phyloP scores from a whole-genome alignment of 2,113 vertebrate genomes.

The Clarias batrachus region DNA sequence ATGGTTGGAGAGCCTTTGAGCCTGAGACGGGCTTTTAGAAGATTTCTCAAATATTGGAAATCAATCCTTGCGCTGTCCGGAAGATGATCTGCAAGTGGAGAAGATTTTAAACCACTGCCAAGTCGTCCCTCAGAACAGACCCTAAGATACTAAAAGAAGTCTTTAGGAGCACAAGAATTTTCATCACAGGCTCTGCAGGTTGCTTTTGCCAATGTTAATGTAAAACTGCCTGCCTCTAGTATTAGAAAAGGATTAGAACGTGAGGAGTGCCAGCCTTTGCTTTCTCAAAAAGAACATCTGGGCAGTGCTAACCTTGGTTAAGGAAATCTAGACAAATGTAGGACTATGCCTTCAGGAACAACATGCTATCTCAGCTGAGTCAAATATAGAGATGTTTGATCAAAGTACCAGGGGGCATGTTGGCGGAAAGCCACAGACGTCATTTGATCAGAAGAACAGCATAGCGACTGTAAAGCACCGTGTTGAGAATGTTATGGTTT shows the following conservation, averaged over 20 bases:
- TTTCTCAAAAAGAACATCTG: background rate
- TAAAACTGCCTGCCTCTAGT: background rate
- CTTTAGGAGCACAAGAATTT: background rate
- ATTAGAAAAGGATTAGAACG: background rate
- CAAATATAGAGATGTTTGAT: background rate
- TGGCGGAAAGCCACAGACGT: background rate
- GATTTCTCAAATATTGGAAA: conserved; percentile 11
- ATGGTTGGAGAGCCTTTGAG: too few species aligned
- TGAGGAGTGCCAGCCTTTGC: background rate
- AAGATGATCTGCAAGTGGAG: conserved; percentile 12
- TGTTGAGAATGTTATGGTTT: conserved; percentile 10
- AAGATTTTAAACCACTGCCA: background rate
- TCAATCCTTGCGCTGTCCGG: background rate
- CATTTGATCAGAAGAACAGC: conserved; percentile 9
- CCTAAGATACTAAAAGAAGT: background rate
- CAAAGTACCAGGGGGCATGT: background rate
- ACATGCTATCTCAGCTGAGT: background rate
- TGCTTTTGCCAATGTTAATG: background rate
- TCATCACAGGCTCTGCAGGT: conserved; percentile 4
- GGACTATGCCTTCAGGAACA: background rate
- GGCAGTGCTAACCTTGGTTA: too few species aligned
- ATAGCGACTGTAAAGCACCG: background rate
- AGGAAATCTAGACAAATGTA: background rate
- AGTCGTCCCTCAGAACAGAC: background rate
- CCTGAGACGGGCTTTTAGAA: background rate